Evolutionary conservation across 1,140 invertebrate genomes (phyloP), one percentile per base, ranked within the genome.

Genomic region (Rhagoletis pomonella): DNA sequence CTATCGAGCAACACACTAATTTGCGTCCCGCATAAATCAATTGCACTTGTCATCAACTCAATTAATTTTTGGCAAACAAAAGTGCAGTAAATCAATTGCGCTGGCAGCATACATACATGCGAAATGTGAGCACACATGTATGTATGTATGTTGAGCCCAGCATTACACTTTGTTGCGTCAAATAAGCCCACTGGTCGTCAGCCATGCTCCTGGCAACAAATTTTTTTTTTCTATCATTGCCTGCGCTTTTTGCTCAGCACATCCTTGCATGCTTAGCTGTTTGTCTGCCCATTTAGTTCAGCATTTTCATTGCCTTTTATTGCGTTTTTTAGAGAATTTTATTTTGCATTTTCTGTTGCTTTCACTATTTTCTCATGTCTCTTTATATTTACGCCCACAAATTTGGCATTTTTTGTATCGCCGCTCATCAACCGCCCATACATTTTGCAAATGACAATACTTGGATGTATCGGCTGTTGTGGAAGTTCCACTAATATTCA

Each of bases 1-100:
- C 2, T 55, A 2, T 3, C 44, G 64, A 86, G 44, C 84, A 88
- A 73, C 81, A 90, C 88, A 90, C 90, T 92, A 91, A 92, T 92
- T 92, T 92, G 91, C 90, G 90, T 92, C 91, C 91, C 91, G 90
- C 91, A 92, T 92, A 92, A 92, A 92, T 92, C 91, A 92, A 92
- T 92, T 92, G 91, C 91, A 92, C 91, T 92, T 92, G 91, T 92
- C 91, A 92, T 92, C 91, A 92, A 92, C 91, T 92, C 91, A 92
- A 92, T 92, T 92, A 92, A 92, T 92, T 92, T 92, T 92, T 92
- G 91, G 91, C 91, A 92, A 92, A 92, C 91, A 92, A 92, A 92
- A 90, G 73, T 92, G 91, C 91, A 92, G 91, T 92, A 92, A 92
- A 92, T 92, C 91, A 92, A 92, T 92, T 92, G 91, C 91, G 92